These are phyloP conservation scores for Argynnis bischoffii DNA, from an alignment of 2,888 invertebrate genomes.

Conservation along the genomic window DNA sequence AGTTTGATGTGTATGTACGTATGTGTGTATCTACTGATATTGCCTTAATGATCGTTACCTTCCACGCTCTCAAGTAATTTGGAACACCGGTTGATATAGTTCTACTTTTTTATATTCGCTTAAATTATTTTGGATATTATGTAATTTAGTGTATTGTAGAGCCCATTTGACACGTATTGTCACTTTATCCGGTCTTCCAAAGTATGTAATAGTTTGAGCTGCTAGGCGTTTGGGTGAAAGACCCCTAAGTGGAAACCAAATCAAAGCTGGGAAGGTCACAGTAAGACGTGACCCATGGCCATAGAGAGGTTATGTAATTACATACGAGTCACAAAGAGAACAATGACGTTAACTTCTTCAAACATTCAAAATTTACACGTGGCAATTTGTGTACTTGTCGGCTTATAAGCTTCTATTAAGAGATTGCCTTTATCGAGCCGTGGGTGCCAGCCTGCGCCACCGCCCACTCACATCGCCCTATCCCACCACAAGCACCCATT, in stretches of 20 bases:
- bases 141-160: constrained; percentile 43
- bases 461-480: constrained; percentile 63
- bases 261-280: constrained; percentile 90
- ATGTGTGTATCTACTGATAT: constrained; percentile 77
- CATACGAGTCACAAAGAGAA: constrained; percentile 54
- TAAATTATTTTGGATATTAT: constrained; percentile 44
- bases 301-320: constrained; percentile 61
- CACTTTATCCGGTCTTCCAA: constrained; percentile 64
- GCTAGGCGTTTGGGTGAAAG: constrained; percentile 80
- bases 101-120: constrained; percentile 50
- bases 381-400: constrained; percentile 62
- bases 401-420: constrained; percentile 70
- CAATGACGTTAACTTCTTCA: constrained; percentile 49
- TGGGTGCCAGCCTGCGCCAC: constrained; percentile 78
- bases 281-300: constrained; percentile 86
- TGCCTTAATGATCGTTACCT: constrained; percentile 66
- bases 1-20: constrained; percentile 81
- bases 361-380: constrained; percentile 56
- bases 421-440: constrained; percentile 74
- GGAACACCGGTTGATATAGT: constrained; percentile 69
- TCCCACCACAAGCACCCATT: constrained; percentile 62
- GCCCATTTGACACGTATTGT: constrained; percentile 29
- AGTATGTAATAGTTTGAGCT: constrained; percentile 57
- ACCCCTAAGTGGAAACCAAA: constrained; percentile 91
- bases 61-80: constrained; percentile 71